Evolutionary conservation across 2,797 vertebrate species (phyloP), one percentile per base, ranked within the genome.

Genomic region (Zenarchopterus dispar): DNA sequence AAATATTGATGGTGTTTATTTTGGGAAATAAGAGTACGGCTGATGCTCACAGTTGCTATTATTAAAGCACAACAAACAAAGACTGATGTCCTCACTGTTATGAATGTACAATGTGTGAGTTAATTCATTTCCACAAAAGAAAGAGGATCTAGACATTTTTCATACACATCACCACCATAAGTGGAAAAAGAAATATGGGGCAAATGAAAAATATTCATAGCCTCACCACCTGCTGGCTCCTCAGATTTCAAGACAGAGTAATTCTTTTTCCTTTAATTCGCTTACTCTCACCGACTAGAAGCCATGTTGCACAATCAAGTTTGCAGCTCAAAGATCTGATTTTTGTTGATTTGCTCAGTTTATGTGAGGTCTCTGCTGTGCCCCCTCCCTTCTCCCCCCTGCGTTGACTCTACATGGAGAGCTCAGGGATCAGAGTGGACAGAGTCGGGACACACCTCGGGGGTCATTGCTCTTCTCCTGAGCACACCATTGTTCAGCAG

Each of bases 381-480:
- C 65, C 24, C 50, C 28, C 28, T 62, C 52, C 47, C 53, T 16
- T 11, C 50, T 7, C 28, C 63, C 52, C 47, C 53, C 17, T 11
- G 24, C 68, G 78, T 67, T 75, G 85, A 80, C 70, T 77, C 48
- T 62, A 62, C 73, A 31, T 57, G 47, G 31, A 23, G 47, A 71
- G 82, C 78, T 86, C 66, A 88, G 66, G 66, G 83, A 89, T 88
- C 84, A 86, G 69, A 69, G 57, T 21, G 53, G 67, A 87, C 75
- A 39, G 61, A 65, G 43, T 51, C 47, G 0, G 62, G 54, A 49
- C 54, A 51, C 57, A 80, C 81, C 87, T 64, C 28, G 8, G 4
- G 75, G 90, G 87, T 89, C 89, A 81, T 8, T 44, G 78, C 70
- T 68, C 86, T 88, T 90, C 74, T 90, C 85, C 82, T 82, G 81